phyloP scores from a whole-genome alignment of 2,888 invertebrate species.

The Lepidocyrtinus sp. region DNA sequence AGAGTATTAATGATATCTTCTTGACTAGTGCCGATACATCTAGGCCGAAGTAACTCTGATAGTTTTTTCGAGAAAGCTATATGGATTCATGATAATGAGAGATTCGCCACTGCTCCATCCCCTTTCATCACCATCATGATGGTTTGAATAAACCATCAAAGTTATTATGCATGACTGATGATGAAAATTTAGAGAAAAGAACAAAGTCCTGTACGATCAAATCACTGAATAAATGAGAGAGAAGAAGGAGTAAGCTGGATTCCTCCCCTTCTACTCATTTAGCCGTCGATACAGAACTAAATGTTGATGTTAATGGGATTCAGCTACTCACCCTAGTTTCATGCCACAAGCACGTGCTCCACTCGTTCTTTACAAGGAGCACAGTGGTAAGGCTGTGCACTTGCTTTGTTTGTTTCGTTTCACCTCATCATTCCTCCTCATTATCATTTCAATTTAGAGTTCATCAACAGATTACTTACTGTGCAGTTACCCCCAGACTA shows the following conservation, averaged over 20 bases:
- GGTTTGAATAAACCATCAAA: constrained; percentile 37
- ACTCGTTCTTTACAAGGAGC: not conserved
- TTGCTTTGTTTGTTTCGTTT: constrained; percentile 30
- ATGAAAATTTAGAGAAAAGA: constrained; percentile 41
- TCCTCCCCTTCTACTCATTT: not conserved
- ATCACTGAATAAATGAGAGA: constrained; percentile 1
- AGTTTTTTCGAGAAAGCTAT: too few species aligned
- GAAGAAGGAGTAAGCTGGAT: not conserved
- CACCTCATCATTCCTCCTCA: constrained; percentile 50
- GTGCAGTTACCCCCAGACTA: not conserved
- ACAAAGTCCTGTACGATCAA: not conserved
- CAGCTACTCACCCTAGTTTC: constrained; percentile 19
- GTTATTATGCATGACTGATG: constrained; percentile 53
- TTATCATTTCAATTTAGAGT: constrained; percentile 50
- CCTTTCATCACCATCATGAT: constrained; percentile 24
- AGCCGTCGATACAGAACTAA: constrained; percentile 1
- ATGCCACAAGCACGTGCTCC: constrained; percentile 26
- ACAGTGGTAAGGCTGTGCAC: constrained; percentile 6
- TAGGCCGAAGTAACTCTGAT: too few species aligned
- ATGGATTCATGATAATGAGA: constrained; percentile 12
- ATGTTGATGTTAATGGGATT: constrained; percentile 17
- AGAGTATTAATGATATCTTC: constrained; percentile 37
- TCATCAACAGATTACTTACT: constrained; percentile 35
- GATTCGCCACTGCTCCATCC: constrained; percentile 27
- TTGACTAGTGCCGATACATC: constrained; percentile 32